Conservation (phyloP, 2,113 vertebrate genomes). For the Oreochromis spilurus region DNA sequence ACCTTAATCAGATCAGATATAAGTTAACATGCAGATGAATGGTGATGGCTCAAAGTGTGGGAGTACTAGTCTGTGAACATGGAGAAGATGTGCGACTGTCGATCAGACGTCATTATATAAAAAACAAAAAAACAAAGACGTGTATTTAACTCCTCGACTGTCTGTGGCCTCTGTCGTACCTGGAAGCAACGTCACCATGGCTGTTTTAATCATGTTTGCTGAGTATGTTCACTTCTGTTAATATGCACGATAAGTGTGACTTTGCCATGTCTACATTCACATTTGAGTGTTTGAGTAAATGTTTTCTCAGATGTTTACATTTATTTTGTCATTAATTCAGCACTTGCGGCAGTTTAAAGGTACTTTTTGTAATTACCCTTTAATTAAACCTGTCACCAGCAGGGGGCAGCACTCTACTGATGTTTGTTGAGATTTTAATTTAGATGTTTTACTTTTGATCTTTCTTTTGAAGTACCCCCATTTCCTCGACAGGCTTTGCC, state of each 20-base stretch:
- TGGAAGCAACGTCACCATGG: rapidly evolving
- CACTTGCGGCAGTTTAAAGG: not conserved
- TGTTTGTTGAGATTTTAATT: not conserved
- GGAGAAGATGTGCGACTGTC: rapidly evolving
- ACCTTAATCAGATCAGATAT: not conserved
- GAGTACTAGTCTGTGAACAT: not conserved
- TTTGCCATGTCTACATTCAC: not conserved
- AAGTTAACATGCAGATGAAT: not conserved
- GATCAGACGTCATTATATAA: not conserved
- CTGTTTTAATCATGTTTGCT: not conserved
- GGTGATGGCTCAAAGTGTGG: not conserved
- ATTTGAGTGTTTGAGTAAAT: not conserved
- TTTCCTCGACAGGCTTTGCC: not conserved
- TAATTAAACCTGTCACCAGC: not conserved
- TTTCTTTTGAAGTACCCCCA: not conserved
- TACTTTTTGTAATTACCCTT: not conserved
- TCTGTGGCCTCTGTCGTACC: not conserved
- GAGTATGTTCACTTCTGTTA: not conserved
- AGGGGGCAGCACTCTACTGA: not conserved
- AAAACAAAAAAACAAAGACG: not conserved
- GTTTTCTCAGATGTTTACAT: not conserved
- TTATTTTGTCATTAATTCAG: not conserved
- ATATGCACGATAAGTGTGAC: not conserved
- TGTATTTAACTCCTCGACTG: not conserved
- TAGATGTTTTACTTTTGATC: not conserved